A percentile compares a stretch with the other conserved stretches of the same genome.
Evolutionary conservation across 2,113 vertebrate species (phyloP).

Genomic region (Sus scrofa): T2T-Sscrofa CM000818.6:76473001-76473500

Average conservation of each 20-base stretch:
- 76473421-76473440: constrained; percentile 73
- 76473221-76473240: constrained; percentile 56
- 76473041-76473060: constrained; percentile 15
- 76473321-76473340: constrained; percentile 48
- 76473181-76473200: constrained; percentile 69
- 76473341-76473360: constrained; percentile 61
- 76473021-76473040: constrained; percentile 43
- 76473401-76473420: constrained; percentile 72
- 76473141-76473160: constrained; percentile 49
- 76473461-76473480: constrained; percentile 78
- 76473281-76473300: constrained; percentile 62
- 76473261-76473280: constrained; percentile 46
- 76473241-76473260: constrained; percentile 40
- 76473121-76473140: constrained; percentile 78
- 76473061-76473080: constrained; percentile 69
- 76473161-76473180: constrained; percentile 39
- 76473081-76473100: constrained; percentile 53
- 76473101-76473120: constrained; percentile 54
- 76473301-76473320: constrained; percentile 45
- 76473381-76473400: constrained; percentile 76
- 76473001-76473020: constrained; percentile 1
- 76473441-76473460: constrained; percentile 81
- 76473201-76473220: neutral
- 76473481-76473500: constrained; percentile 72
- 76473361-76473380: constrained; percentile 73